These are phyloP conservation scores for Anolis carolinensis DNA, from an alignment of 2,113 vertebrate species.

Conservation along the genomic window DNA sequence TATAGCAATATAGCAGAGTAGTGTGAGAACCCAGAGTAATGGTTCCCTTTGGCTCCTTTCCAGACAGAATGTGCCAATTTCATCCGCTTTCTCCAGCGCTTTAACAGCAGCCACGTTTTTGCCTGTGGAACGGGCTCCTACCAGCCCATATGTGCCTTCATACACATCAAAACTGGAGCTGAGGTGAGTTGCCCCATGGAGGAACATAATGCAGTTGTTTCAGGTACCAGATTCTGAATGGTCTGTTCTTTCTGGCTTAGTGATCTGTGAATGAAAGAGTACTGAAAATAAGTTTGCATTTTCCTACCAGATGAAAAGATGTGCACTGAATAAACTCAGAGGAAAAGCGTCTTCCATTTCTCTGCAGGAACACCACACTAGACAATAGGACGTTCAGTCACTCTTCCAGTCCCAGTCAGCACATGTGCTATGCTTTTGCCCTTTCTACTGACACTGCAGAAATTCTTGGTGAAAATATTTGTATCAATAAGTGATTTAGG, in stretches of 20 bases:
- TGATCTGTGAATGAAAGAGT: neutral
- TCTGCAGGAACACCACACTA: neutral
- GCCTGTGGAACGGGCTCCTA: constrained; percentile 86
- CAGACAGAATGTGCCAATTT: constrained; percentile 89
- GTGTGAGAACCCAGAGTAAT: neutral
- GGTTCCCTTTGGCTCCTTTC: neutral
- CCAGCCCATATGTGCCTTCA: constrained; percentile 82
- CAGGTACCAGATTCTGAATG: neutral
- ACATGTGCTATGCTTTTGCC: rapidly evolving
- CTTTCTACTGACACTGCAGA: rapidly evolving
- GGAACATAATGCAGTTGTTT: neutral
- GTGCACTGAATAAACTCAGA: neutral
- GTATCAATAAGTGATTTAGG: rapidly evolving
- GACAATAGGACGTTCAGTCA: no score
- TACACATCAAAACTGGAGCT: constrained; percentile 71
- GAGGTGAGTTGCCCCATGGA: constrained; percentile 71
- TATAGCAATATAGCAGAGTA: no score
- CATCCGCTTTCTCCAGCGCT: constrained; percentile 84
- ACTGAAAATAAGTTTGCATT: neutral
- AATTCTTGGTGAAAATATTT: rapidly evolving
- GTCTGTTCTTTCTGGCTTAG: neutral
- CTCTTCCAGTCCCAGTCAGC: neutral
- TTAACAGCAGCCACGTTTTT: constrained; percentile 84
- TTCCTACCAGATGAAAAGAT: neutral
- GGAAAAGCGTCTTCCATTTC: neutral